Conservation (phyloP, 2,888 invertebrate species). For the Sicus ferrugineus region DNA sequence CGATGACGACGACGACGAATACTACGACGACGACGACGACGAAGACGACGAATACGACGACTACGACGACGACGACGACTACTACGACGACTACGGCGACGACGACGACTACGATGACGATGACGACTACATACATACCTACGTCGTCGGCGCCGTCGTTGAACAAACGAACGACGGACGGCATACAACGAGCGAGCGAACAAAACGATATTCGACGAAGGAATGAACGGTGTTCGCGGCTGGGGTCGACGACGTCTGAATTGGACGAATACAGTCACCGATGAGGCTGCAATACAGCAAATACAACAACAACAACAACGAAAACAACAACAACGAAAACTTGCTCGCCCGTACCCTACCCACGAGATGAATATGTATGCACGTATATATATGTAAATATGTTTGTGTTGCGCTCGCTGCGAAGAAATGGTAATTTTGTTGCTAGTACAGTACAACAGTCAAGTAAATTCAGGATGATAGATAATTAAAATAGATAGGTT, state of each 20-base stretch:
- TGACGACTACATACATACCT: not conserved
- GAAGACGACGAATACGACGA: not conserved
- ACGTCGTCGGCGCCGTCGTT: no score
- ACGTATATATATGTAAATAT: no score
- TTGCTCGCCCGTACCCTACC: no score
- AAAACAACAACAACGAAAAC: not conserved
- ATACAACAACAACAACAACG: conserved; percentile 9
- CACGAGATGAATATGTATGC: no score
- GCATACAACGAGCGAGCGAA: conserved; percentile 8
- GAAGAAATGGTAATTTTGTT: no score
- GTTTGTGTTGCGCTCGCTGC: no score
- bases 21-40: not conserved
- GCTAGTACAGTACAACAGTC: no score
- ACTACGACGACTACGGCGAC: not conserved
- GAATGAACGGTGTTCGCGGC: conserved; percentile 5
- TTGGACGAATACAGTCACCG: conserved; percentile 26
- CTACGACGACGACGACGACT: no score
- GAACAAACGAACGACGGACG: not conserved
- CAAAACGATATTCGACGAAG: not conserved
- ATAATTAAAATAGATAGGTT: no score
- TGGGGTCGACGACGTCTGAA: conserved; percentile 15
- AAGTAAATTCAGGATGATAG: no score
- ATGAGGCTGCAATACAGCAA: conserved; percentile 16
- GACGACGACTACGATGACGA: not conserved
- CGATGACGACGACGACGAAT: not conserved